These are phyloP conservation scores for Dendroctonus ponderosae DNA, from an alignment of 1,140 invertebrate genomes.

Conservation along the genomic window DNA sequence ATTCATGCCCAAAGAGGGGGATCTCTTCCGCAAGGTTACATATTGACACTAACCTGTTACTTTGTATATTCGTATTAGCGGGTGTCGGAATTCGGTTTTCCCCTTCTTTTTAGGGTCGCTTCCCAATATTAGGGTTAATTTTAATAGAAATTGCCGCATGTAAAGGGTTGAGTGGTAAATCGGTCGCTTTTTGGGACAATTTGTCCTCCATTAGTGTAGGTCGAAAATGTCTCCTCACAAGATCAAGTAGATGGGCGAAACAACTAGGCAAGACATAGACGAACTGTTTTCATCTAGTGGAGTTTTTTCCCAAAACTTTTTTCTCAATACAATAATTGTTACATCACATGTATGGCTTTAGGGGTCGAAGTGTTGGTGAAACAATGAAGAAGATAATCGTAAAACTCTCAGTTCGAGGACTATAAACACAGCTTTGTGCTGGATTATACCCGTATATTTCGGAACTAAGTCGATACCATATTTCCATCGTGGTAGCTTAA, in stretches of 20 bases:
- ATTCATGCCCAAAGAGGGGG: slow-evolving; percentile 9
- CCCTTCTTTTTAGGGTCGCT: slow-evolving; percentile 25
- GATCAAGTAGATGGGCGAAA: too few relatives aligned
- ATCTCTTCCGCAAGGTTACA: slow-evolving; percentile 19
- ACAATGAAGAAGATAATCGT: slow-evolving; percentile 13
- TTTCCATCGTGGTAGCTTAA: slow-evolving; percentile 27
- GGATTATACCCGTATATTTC: slow-evolving; percentile 23
- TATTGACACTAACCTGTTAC: slow-evolving; percentile 30
- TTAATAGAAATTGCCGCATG: slow-evolving; percentile 15
- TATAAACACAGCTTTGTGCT: slow-evolving; percentile 21
- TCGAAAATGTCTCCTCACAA: slow-evolving; percentile 1
- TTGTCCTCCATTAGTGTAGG: slow-evolving; percentile 13
- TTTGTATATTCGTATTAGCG: slow-evolving; percentile 13
- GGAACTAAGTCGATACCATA: slow-evolving; percentile 26
- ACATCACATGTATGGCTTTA: background rate
- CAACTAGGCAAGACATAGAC: too few relatives aligned
- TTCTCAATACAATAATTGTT: too few relatives aligned
- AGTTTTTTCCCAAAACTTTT: too few relatives aligned
- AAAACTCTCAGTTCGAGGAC: slow-evolving; percentile 11
- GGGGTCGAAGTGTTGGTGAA: background rate
- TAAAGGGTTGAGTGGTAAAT: slow-evolving; percentile 26
- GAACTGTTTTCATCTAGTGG: too few relatives aligned
- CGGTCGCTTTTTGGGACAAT: slow-evolving; percentile 17
- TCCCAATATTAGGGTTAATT: slow-evolving; percentile 30
- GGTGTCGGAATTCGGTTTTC: slow-evolving; percentile 17